Evolutionary conservation across 1,140 invertebrate genomes (phyloP).

Genomic region (Polypedilum pembai): DNA sequence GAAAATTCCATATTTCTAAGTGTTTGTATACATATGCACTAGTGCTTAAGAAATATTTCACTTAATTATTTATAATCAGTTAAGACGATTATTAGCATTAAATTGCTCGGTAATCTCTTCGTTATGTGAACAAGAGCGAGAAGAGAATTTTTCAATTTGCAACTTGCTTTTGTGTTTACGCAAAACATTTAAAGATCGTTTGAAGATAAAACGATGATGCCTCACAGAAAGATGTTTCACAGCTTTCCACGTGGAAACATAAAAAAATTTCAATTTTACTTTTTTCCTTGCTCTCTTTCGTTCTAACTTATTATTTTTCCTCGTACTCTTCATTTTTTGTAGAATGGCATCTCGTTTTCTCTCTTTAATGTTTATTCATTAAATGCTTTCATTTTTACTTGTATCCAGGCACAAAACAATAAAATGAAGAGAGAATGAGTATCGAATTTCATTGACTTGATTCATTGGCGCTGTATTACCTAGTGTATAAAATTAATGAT

Average conservation of each 20-base stretch:
- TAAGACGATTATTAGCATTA: constrained; percentile 7
- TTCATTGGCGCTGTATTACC: neutral
- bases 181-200: constrained; percentile 15
- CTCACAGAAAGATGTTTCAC: neutral
- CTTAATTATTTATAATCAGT: constrained; percentile 3
- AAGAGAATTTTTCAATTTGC: neutral
- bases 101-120: no score
- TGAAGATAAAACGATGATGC: constrained; percentile 2
- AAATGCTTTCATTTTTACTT: neutral
- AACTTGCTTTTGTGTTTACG: constrained; percentile 2
- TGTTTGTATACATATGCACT: no score
- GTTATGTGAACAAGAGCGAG: no score
- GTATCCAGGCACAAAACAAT: neutral
- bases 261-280: constrained; percentile 14
- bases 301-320: neutral
- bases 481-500: neutral
- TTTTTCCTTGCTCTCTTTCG: neutral
- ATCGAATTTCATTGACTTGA: neutral
- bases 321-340: neutral
- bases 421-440: neutral
- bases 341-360: neutral
- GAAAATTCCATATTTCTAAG: no score
- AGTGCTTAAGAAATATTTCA: neutral
- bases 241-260: neutral
- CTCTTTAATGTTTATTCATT: neutral